A percentile compares a stretch with the other conserved stretches of the same genome.
Evolutionary conservation across 2,113 vertebrate genomes (phyloP).

Genomic region (Colinus virginianus): DNA sequence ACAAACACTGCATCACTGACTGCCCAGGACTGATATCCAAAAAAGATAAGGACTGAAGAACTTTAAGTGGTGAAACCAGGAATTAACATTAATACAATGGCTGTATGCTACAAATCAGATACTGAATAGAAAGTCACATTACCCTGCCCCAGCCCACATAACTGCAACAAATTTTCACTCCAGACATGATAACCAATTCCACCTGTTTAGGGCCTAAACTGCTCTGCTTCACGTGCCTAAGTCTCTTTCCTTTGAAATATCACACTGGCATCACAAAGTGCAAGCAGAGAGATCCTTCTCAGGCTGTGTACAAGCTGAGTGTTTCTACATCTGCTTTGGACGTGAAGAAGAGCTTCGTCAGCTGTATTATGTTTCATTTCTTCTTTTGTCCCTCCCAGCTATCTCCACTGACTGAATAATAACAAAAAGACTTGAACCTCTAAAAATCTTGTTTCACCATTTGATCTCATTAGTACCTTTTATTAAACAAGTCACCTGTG

Average conservation of each 20-base stretch:
- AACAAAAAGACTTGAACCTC: neutral
- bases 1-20: neutral
- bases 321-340: neutral
- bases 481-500: neutral
- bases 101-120: neutral
- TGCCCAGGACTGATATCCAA: neutral
- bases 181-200: neutral
- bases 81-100: accelerated
- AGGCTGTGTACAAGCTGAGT: neutral
- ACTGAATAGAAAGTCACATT: neutral
- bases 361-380: neutral
- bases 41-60: neutral
- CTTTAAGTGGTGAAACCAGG: neutral
- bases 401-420: neutral
- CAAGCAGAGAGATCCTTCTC: neutral
- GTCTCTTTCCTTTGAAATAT: neutral
- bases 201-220: neutral
- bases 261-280: neutral
- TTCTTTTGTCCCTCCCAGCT: neutral
- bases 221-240: neutral
- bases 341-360: neutral
- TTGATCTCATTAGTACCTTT: neutral
- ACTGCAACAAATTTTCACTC: neutral
- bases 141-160: neutral
- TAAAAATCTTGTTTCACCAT: neutral